Base-by-base conservation (phyloP, 1,140 invertebrate genomes). In the Aradophagus sp. region DNA sequence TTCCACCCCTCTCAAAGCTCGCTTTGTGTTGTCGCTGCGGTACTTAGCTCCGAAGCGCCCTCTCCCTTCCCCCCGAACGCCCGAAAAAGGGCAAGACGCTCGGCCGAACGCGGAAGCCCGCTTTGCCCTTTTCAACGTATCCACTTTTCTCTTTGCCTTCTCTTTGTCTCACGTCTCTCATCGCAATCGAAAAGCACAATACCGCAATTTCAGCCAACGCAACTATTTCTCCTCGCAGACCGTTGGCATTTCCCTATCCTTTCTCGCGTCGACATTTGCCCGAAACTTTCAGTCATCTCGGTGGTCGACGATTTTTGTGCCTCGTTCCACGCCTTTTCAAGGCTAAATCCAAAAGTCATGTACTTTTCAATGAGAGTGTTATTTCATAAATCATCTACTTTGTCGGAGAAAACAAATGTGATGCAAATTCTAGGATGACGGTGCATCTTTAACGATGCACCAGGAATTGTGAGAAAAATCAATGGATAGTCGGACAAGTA, bases 1-100 rank as follows among this genome's bases (percentile, higher is more conserved):
- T 35, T 66, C 44, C 29, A 3, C 12, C 50, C 42, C 41, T 48
- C 34, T 65, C 55, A 27, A 62, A 62, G 34, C 23, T 56, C 50
- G 48, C 41, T 65, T 55, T 65, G 42, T 65, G 55, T 65, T 48
- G 47, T 53, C 26, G 29, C 48, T 35, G 31, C 34, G 26, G 47
- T 36, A 63, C 41, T 53, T 63, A 45, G 31, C 59, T 38, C 26
- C 31, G 41, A 23, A 23, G 20, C 20, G 20, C 20, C n/a, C n/a
- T n/a, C n/a, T n/a, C n/a, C 36, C 52, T 44, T 35, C 26, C 15
- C 39, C 11, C 39, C 35, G 36, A n/a, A n/a, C n/a, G n/a, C n/a
- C n/a, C n/a, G n/a, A n/a, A n/a, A n/a, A 39, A 47, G 45, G 41
- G 38, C 47, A 36, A 52, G 38, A 52, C 31, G 48, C 45, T 41